These are phyloP conservation scores for Vicugna pacos DNA, from an alignment of 2,113 vertebrate genomes.

Conservation along the genomic window DNA sequence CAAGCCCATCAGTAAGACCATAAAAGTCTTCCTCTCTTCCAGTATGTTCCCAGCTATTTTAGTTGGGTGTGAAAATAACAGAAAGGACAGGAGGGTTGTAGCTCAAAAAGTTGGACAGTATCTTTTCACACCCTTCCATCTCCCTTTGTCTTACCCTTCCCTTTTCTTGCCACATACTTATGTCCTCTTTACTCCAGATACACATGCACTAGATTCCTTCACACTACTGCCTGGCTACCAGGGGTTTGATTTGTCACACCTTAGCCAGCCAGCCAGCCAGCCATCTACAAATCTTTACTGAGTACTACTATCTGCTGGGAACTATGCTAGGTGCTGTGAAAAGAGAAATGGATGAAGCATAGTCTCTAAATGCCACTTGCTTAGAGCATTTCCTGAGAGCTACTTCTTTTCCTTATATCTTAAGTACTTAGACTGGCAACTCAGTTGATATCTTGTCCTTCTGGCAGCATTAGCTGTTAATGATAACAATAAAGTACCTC, in stretches of 20 bases:
- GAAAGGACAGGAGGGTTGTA: background rate
- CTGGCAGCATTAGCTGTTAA: background rate
- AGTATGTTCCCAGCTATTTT: background rate
- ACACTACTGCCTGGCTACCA: background rate
- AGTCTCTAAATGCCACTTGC: background rate
- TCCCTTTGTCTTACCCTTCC: background rate
- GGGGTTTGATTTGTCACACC: background rate
- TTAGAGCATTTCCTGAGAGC: slow-evolving; percentile 29
- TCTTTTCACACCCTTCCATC: background rate
- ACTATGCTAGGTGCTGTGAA: background rate
- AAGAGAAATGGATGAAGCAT: background rate
- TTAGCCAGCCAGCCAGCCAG: background rate
- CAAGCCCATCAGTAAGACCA: background rate
- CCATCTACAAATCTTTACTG: background rate
- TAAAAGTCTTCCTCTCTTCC: background rate
- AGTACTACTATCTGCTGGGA: background rate
- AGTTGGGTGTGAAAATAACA: background rate
- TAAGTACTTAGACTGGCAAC: slow-evolving; percentile 8
- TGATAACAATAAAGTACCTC: background rate
- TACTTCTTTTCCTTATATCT: slow-evolving; percentile 41
- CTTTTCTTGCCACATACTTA: background rate
- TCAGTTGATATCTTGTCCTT: background rate
- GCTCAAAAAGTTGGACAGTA: background rate
- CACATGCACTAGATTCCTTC: background rate
- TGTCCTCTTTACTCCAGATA: background rate